Evolutionary conservation across 2,797 vertebrate species (phyloP), one percentile per base, ranked within the genome.

Genomic region (Rhinella marina): DNA sequence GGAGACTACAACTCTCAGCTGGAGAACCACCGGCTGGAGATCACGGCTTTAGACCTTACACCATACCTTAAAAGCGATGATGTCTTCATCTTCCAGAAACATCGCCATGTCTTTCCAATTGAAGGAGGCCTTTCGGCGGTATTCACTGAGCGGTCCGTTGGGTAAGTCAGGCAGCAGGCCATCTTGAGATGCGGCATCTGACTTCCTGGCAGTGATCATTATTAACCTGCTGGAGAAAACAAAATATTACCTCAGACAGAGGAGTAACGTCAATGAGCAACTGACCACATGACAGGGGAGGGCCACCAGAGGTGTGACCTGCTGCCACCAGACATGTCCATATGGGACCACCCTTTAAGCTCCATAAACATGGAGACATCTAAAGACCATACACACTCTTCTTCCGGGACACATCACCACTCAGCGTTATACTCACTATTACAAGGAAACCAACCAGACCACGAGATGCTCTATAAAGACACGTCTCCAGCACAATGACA

Each of bases 51-150:
- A 52, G 3, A 41, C 9, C 19, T 32, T 41, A 64, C 41, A 6
- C 7, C 50, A 93, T 94, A 98, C 98, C 96, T 97, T 98, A 27
- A 96, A 93, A 25, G 91, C 87, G 0, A 93, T 1, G 0, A 92
- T 81, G 27, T 97, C 96, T 81, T 96, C 92, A 0, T 95, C 96
- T 0, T 98, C 97, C 68, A 95, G 27, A 85, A 97, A 97, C 6
- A 88, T 19, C 0, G 93, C 91, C 96, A 99, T 96, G 66, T 97
- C 95, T 92, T 96, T 96, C 96, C 97, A 97, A 90, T 89, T 93
- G 91, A 99, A 99, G 10, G 97, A 98, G 0, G 97, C 96, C 57
- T 93, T 96, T 23, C 92, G 91, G 68, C 98, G 96, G 75, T 97
- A 98, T 0, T 91, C 56, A n/a, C 94, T 93, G 57, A 99, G 95